Evolutionary conservation across 2,888 invertebrate genomes (phyloP).

Genomic region (Ophion ellenae): DNA sequence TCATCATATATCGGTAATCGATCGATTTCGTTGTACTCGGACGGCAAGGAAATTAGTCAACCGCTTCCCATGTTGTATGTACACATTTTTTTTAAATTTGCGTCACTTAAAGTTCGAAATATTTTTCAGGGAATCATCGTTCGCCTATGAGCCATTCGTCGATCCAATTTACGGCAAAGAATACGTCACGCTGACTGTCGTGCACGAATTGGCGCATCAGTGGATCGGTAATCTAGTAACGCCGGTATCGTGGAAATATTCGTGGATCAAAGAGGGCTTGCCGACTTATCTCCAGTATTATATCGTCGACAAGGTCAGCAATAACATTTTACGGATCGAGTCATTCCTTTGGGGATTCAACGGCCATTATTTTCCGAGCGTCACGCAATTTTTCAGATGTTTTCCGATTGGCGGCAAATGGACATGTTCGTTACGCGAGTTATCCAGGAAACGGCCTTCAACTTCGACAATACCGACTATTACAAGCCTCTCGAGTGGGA

Average conservation of each 20-base stretch:
- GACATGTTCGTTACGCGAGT: constrained; percentile 70
- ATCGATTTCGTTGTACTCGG: neutral
- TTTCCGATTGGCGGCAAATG: constrained; percentile 67
- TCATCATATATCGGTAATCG: constrained; percentile 90
- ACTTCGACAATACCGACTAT: constrained; percentile 47
- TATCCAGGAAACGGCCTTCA: constrained; percentile 67
- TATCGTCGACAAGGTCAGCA: constrained; percentile 75
- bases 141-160: constrained; percentile 56
- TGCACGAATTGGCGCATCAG: constrained; percentile 85
- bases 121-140: constrained; percentile 55
- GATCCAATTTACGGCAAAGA: constrained; percentile 62
- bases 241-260: constrained; percentile 76
- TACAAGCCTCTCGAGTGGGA: constrained; percentile 65
- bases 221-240: constrained; percentile 81
- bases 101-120: no score
- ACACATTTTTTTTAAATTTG: neutral
- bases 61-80: neutral
- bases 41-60: neutral
- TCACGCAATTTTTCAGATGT: constrained; percentile 41
- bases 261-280: constrained; percentile 83
- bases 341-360: neutral
- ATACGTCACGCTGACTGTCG: constrained; percentile 73
- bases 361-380: neutral
- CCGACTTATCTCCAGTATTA: constrained; percentile 84
- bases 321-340: constrained; percentile 7